Conservation (phyloP, 2,888 invertebrate genomes). For the Coronaproctus castanopsis region DNA sequence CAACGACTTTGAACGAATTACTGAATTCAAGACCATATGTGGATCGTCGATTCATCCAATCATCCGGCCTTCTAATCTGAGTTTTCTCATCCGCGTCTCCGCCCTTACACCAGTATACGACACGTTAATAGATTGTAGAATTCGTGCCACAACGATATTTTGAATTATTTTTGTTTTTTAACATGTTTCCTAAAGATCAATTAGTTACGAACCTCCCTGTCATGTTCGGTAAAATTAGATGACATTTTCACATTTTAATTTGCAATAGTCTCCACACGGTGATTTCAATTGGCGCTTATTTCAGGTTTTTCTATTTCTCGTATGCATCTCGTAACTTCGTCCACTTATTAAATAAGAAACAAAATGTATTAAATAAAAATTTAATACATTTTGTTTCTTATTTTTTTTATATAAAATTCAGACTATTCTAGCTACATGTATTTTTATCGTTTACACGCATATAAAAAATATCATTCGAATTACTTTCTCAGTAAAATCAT, state of each 20-base stretch:
- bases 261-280: constrained; percentile 13
- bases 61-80: too few relatives aligned
- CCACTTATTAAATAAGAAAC: too few relatives aligned
- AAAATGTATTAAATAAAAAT: too few relatives aligned
- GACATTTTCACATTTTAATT: constrained; percentile 12
- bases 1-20: too few relatives aligned
- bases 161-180: constrained; percentile 12
- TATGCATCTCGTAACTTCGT: constrained; percentile 8
- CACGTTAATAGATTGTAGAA: too few relatives aligned
- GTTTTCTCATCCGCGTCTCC: too few relatives aligned
- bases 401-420: constrained; percentile 2
- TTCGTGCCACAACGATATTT: too few relatives aligned
- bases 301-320: constrained; percentile 3
- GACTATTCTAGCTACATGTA: background rate
- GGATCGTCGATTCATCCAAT: too few relatives aligned
- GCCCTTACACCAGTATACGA: too few relatives aligned
- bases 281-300: constrained; percentile 10
- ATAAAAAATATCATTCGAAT: background rate
- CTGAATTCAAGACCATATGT: too few relatives aligned
- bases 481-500: constrained; percentile 2
- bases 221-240: constrained; percentile 13
- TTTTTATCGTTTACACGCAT: background rate
- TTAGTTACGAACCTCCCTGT: constrained; percentile 12
- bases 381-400: constrained; percentile 6
- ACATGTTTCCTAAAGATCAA: too few relatives aligned